These are phyloP conservation scores for Martes martes DNA, from an alignment of 2,113 vertebrate species.

Conservation along the genomic window DNA sequence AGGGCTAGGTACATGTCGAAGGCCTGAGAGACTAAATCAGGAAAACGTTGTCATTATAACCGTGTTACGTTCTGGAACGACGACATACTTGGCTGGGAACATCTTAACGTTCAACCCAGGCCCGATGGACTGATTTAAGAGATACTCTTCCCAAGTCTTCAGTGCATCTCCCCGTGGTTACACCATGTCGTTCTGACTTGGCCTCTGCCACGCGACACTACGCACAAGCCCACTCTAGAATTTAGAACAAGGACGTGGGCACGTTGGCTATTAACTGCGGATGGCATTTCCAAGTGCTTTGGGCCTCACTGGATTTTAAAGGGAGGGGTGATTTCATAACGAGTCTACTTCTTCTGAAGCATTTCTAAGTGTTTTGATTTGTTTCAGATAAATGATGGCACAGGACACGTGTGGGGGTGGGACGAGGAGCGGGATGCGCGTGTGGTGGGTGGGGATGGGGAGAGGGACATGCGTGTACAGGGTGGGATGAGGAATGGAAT, in stretches of 20 bases:
- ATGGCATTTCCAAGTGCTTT: fast-evolving
- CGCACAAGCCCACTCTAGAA: background rate
- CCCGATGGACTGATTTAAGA: too few relatives aligned
- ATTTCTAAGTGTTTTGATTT: background rate
- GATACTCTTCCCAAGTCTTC: fast-evolving
- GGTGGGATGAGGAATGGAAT: too few relatives aligned
- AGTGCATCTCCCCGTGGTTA: too few relatives aligned
- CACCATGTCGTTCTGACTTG: too few relatives aligned
- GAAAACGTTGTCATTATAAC: fast-evolving
- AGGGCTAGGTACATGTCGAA: fast-evolving
- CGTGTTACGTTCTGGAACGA: background rate
- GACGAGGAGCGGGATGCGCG: too few relatives aligned
- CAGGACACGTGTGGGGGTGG: too few relatives aligned
- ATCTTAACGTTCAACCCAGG: background rate
- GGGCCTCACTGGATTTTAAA: background rate
- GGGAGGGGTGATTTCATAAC: background rate
- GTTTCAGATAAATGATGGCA: background rate
- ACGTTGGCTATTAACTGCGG: fast-evolving
- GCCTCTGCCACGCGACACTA: background rate
- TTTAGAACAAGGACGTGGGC: background rate
- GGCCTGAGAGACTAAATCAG: background rate
- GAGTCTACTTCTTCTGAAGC: background rate
- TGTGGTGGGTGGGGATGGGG: background rate
- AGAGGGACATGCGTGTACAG: too few relatives aligned
- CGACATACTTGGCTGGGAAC: fast-evolving